phyloP scores from a whole-genome alignment of 1,140 invertebrate genomes.

The Drusus annulatus region DNA sequence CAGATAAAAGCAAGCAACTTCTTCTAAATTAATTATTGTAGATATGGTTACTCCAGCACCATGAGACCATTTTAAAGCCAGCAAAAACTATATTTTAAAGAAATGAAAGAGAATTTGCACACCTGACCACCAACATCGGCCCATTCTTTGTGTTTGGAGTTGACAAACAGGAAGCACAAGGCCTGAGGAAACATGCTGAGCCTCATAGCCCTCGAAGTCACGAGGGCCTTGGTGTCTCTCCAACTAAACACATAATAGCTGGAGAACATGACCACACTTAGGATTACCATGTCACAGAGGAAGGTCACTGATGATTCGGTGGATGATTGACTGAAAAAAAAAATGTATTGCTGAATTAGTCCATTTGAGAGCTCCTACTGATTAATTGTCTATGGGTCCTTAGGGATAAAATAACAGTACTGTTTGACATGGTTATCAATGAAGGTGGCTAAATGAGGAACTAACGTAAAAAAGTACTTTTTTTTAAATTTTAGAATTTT shows the following conservation, averaged over 20 bases:
- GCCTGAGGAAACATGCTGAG: conserved; percentile 40
- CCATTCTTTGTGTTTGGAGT: conserved; percentile 24
- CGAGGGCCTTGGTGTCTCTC: conserved; percentile 55
- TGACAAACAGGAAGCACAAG: background rate
- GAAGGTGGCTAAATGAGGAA: too few relatives aligned
- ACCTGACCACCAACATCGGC: conserved; percentile 6
- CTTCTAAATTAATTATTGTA: too few relatives aligned
- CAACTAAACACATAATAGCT: conserved; percentile 62
- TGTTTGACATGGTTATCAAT: too few relatives aligned
- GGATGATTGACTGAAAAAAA: conserved; percentile 29
- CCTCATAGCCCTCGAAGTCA: conserved; percentile 16
- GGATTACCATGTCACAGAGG: conserved; percentile 67
- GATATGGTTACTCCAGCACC: too few relatives aligned
- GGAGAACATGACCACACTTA: conserved; percentile 65
- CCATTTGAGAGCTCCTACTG: too few relatives aligned
- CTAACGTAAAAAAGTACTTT: too few relatives aligned
- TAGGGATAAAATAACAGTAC: too few relatives aligned
- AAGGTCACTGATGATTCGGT: conserved; percentile 55
- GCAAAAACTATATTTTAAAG: background rate
- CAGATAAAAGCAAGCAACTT: too few relatives aligned
- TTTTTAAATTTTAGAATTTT: too few relatives aligned
- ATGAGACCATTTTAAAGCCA: too few relatives aligned
- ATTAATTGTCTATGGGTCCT: too few relatives aligned
- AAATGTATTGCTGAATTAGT: background rate
- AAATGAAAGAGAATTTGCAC: conserved; percentile 16